Evolutionary conservation across 1,140 invertebrate genomes (phyloP), one percentile per base, ranked within the genome.

Genomic region (Sarcophaga bullata): DNA sequence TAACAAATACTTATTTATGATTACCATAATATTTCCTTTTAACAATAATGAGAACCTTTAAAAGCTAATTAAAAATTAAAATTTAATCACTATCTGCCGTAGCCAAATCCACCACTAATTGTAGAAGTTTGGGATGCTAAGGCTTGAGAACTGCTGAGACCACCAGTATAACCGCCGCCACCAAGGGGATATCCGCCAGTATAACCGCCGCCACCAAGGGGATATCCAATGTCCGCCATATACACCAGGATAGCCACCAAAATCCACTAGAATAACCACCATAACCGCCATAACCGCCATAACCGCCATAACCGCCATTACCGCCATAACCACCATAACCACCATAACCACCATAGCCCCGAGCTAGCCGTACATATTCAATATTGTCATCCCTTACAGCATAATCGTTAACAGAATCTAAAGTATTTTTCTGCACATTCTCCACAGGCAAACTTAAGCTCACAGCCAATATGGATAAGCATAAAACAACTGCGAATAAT

Each of bases 191-290:
- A 37, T 6, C 19, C 68, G 52, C 49, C 48, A n/a, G n/a, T n/a
- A 76, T 58, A 37, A 15, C 80, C 80, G 9, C 80, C 80, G 47
- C 48, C 68, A 46, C 80, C 68, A 52, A 10, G 17, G 3, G 68
- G 81, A 9, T 54, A 81, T 3, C 86, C 81, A 8, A 82, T 81
- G 83, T 4, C 85, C 84, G 3, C 84, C 84, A 25, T 72, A 84
- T n/a, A n/a, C n/a, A n/a, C 10, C 82, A 83, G 8, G 80, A 37
- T 50, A 11, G 4, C 68, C 50, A 17, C 0, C 8, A n/a, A 37
- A n/a, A n/a, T n/a, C 81, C 52, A 47, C 81, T 73, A 54, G 15
- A 68, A n/a, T 15, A n/a, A 58, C 72, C 73, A n/a, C 50, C 25
- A 37, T 50, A 11, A 11, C 68, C 50, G 47, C 0, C 8, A n/a